These are phyloP conservation scores for Heliconius aoede DNA, from an alignment of 2,888 invertebrate genomes.

Conservation along the genomic window DNA sequence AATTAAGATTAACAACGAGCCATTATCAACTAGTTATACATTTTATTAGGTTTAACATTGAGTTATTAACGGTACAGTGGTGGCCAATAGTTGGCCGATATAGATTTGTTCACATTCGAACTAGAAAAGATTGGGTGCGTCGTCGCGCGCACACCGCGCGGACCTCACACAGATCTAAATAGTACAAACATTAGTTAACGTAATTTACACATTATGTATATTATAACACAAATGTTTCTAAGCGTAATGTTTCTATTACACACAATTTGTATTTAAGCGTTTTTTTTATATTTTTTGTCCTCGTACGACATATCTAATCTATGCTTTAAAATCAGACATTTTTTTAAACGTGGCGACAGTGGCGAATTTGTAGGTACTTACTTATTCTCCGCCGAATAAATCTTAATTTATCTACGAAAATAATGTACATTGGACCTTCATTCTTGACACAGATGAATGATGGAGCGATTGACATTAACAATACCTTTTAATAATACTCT, in stretches of 20 bases:
- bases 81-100: slow-evolving; percentile 49
- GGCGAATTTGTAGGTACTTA: slow-evolving; percentile 45
- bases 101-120: slow-evolving; percentile 55
- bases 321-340: slow-evolving; percentile 64
- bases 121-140: slow-evolving; percentile 71
- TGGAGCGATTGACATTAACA: slow-evolving; percentile 59
- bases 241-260: slow-evolving; percentile 81
- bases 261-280: slow-evolving; percentile 79
- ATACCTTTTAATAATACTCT: slow-evolving; percentile 59
- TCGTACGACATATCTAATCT: slow-evolving; percentile 60
- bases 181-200: slow-evolving; percentile 79
- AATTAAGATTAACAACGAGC: slow-evolving; percentile 62
- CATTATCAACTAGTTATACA: slow-evolving; percentile 66
- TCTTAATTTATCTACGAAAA: slow-evolving; percentile 76
- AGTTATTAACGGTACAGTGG: slow-evolving; percentile 59
- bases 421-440: slow-evolving; percentile 76
- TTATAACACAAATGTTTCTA: slow-evolving; percentile 76
- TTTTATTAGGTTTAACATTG: slow-evolving; percentile 56
- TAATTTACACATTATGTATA: slow-evolving; percentile 75
- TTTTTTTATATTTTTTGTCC: slow-evolving; percentile 64
- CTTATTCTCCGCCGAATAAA: slow-evolving; percentile 63
- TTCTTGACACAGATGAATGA: slow-evolving; percentile 67
- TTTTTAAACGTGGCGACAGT: slow-evolving; percentile 64
- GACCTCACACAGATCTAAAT: slow-evolving; percentile 79
- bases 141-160: slow-evolving; percentile 46